phyloP scores from a whole-genome alignment of 1,140 invertebrate genomes.

The Macrotrachela quadricornifera region DNA sequence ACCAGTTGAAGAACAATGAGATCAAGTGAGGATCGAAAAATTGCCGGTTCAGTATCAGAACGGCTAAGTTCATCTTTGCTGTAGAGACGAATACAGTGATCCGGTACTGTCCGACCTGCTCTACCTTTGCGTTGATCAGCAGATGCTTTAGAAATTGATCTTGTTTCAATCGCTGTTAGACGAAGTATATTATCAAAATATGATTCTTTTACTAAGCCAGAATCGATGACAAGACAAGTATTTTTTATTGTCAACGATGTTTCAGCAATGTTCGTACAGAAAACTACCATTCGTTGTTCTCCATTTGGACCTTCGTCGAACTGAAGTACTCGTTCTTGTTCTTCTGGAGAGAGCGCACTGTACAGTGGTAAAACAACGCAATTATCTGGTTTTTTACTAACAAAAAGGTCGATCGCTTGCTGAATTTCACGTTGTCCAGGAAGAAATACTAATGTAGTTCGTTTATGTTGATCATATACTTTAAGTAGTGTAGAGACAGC shows the following conservation, averaged over 20 bases:
- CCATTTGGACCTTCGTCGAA: no score
- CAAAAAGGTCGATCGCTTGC: no score
- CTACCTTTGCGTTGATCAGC: conserved; percentile 23
- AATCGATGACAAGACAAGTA: conserved; percentile 23
- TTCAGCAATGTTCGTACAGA: conserved; percentile 23
- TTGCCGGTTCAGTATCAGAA: conserved; percentile 17
- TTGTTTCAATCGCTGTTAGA: conserved; percentile 14
- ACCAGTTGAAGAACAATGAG: conserved; percentile 18
- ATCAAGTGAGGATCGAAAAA: conserved; percentile 17
- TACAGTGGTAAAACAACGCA: no score
- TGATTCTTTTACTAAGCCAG: conserved; percentile 21
- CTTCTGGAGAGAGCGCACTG: no score
- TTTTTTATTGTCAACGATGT: conserved; percentile 27
- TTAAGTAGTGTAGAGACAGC: no score
- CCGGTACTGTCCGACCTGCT: conserved; percentile 18
- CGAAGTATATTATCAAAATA: conserved; percentile 18
- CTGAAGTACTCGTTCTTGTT: no score
- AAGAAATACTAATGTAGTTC: no score
- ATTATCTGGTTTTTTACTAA: no score
- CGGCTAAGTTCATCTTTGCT: conserved; percentile 12
- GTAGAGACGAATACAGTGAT: conserved; percentile 21
- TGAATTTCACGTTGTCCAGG: no score
- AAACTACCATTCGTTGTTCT: no score
- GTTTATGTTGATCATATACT: no score
- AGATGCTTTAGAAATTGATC: conserved; percentile 16